Percentiles rank a stretch among this genome's conserved stretches.
Evolutionary conservation across 2,888 invertebrate genomes (phyloP).

Genomic region (Diadromus collaris): DNA sequence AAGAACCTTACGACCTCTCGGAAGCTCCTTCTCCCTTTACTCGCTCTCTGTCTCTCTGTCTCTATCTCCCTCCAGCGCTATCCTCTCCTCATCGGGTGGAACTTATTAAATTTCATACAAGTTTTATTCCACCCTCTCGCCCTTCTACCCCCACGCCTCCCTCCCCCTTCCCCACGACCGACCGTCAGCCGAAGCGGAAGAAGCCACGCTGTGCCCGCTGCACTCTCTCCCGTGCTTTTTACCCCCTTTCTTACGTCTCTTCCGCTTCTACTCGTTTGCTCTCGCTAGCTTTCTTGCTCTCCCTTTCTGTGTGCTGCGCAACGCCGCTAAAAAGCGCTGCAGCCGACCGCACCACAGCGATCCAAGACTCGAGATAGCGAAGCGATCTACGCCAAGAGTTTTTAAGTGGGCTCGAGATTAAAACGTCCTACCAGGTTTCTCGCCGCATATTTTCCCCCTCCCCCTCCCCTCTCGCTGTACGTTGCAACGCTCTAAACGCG

Average conservation of each 20-base stretch:
- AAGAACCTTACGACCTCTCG: conserved; percentile 53
- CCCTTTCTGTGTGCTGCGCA: conserved; percentile 15
- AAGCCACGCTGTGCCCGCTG: conserved; percentile 28
- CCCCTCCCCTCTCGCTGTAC: conserved; percentile 53
- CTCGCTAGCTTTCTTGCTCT: conserved; percentile 10
- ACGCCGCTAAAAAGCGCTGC: conserved; percentile 31
- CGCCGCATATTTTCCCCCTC: conserved; percentile 67
- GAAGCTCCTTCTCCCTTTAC: conserved; percentile 7
- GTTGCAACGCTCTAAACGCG: conserved; percentile 57
- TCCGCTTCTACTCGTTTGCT: not conserved
- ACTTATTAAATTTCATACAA: conserved; percentile 79
- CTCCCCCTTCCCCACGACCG: not conserved
- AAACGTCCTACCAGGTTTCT: conserved; percentile 71
- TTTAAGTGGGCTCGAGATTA: conserved; percentile 78
- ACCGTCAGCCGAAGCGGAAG: conserved; percentile 23
- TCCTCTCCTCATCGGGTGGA: conserved; percentile 66
- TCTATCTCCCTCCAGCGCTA: not conserved
- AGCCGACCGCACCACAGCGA: conserved; percentile 65
- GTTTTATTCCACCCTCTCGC: conserved; percentile 73
- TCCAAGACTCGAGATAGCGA: conserved; percentile 72
- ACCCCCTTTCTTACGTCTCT: conserved; percentile 16
- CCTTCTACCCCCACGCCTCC: conserved; percentile 7
- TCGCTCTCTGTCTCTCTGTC: not conserved
- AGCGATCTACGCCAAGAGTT: conserved; percentile 77
- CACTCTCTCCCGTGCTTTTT: conserved; percentile 2